phyloP scores from a whole-genome alignment of 1,140 invertebrate genomes.

The Leptoteleia sp. region DNA sequence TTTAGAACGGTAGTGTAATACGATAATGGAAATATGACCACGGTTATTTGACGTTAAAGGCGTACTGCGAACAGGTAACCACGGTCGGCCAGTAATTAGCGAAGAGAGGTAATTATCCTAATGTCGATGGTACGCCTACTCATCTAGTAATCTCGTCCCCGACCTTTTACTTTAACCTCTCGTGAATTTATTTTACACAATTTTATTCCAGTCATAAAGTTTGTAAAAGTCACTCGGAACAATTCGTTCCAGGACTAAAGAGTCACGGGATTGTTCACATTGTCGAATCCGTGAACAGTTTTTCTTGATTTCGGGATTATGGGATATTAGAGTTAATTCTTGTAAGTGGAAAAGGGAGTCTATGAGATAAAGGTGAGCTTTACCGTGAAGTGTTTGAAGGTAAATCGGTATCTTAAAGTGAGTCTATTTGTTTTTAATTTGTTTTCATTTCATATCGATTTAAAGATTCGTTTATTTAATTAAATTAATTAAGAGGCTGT shows the following conservation, averaged over 20 bases:
- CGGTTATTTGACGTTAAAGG: slow-evolving; percentile 61
- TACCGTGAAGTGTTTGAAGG: neutral
- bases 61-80: slow-evolving; percentile 51
- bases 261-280: slow-evolving; percentile 10
- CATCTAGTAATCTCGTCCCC: slow-evolving; percentile 55
- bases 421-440: neutral
- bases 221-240: slow-evolving; percentile 39
- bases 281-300: neutral
- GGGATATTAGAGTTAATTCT: slow-evolving; percentile 2
- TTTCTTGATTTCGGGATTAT: neutral
- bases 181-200: slow-evolving; percentile 58
- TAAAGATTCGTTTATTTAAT: neutral
- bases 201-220: slow-evolving; percentile 39
- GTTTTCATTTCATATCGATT: neutral
- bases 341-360: neutral
- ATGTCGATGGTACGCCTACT: slow-evolving; percentile 64
- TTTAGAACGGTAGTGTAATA: slow-evolving; percentile 53
- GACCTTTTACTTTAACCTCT: slow-evolving; percentile 55
- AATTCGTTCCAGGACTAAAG: slow-evolving; percentile 27
- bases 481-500: slow-evolving; percentile 7
- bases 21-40: slow-evolving; percentile 67
- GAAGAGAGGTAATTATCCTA: slow-evolving; percentile 71
- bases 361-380: neutral
- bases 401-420: neutral
- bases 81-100: slow-evolving; percentile 66